Conservation (phyloP, 1,140 invertebrate species). For the Hestina assimilis region DNA sequence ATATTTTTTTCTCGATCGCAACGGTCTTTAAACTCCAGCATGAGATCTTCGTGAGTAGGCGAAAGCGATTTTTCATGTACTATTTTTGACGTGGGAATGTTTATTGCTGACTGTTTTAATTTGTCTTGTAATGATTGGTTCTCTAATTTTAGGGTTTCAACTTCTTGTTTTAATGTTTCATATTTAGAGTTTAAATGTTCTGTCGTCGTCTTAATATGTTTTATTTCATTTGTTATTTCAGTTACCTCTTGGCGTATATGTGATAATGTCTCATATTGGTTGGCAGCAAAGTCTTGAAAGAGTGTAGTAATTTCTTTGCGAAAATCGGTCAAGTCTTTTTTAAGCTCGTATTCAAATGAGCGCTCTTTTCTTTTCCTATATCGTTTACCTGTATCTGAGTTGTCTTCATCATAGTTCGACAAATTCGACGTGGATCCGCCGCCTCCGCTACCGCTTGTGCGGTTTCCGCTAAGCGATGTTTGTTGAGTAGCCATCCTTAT, state of each 20-base stretch:
- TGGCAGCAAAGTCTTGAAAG: background rate
- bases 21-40: slow-evolving; percentile 1
- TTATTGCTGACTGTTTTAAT: background rate
- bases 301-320: background rate
- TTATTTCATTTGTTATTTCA: slow-evolving; percentile 3
- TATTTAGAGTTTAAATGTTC: background rate
- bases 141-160: background rate
- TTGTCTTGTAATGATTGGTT: background rate
- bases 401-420: background rate
- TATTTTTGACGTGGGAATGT: background rate
- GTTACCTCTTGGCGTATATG: background rate
- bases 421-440: background rate
- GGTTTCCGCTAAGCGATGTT: background rate
- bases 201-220: background rate
- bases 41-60: background rate
- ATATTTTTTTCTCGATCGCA: background rate
- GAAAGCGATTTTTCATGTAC: background rate
- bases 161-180: background rate
- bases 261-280: background rate
- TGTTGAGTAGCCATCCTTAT: slow-evolving; percentile 1
- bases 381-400: background rate
- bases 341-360: background rate
- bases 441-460: background rate
- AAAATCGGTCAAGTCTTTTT: slow-evolving; percentile 1
- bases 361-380: background rate